These are phyloP conservation scores for Thysanoteuthis rhombus DNA, from an alignment of 2,888 invertebrate genomes.

Conservation along the genomic window DNA sequence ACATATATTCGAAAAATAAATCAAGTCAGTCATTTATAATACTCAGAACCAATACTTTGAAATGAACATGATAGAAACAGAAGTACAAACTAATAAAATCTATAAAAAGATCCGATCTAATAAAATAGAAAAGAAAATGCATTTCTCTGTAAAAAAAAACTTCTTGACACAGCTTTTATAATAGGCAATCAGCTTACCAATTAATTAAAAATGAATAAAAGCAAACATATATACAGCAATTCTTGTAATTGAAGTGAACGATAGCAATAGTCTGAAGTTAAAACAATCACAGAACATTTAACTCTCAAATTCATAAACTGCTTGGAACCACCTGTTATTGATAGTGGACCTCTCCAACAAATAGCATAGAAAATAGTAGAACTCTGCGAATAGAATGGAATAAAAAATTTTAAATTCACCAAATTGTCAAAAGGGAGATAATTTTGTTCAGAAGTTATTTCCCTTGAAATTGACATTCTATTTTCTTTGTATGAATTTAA, in stretches of 20 bases:
- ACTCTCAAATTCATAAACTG: no score
- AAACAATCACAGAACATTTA: not conserved
- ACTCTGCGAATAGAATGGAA: no score
- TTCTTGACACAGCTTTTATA: not conserved
- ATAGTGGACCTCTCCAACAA: no score
- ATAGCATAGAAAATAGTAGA: no score
- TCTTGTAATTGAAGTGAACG: not conserved
- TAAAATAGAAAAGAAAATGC: not conserved
- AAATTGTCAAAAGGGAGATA: no score
- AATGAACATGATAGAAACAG: not conserved
- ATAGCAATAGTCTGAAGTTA: not conserved
- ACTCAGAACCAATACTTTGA: not conserved
- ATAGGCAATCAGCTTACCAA: not conserved
- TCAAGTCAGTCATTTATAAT: not conserved
- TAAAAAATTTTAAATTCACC: no score
- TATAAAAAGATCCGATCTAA: not conserved
- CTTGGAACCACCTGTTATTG: no score
- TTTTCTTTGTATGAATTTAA: no score
- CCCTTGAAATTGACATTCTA: no score
- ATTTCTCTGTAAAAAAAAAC: not conserved
- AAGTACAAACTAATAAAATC: not conserved
- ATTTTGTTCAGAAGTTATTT: no score
- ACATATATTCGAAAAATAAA: not conserved
- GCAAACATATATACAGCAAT: not conserved
- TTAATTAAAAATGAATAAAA: not conserved